phyloP scores from a whole-genome alignment of 2,888 invertebrate species.

The Drosophila monieri region DNA sequence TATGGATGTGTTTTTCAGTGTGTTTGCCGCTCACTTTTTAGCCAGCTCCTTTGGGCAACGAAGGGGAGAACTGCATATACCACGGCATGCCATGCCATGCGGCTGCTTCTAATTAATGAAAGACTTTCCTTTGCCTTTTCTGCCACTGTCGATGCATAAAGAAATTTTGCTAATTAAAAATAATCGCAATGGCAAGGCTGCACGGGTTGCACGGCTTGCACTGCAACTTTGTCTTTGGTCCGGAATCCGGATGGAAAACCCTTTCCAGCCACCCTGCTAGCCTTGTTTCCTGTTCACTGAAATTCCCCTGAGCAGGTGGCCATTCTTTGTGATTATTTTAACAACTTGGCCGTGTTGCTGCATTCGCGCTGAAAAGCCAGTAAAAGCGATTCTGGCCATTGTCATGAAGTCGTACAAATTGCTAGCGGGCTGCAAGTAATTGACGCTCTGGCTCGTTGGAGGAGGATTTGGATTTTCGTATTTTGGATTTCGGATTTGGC shows the following conservation, averaged over 20 bases:
- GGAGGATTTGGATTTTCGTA: slow-evolving; percentile 53
- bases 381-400: slow-evolving; percentile 11
- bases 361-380: slow-evolving; percentile 17
- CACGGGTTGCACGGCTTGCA: neutral
- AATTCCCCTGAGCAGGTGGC: slow-evolving; percentile 35
- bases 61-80: neutral
- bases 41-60: slow-evolving; percentile 1
- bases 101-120: slow-evolving; percentile 67
- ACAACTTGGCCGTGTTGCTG: slow-evolving; percentile 65
- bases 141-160: slow-evolving; percentile 62
- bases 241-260: slow-evolving; percentile 21
- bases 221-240: slow-evolving; percentile 43
- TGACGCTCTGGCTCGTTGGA: slow-evolving; percentile 71
- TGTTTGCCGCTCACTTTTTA: neutral
- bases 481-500: slow-evolving; percentile 25
- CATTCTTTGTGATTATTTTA: slow-evolving; percentile 70
- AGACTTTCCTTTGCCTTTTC: slow-evolving; percentile 52
- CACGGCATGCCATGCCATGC: slow-evolving; percentile 34
- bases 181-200: slow-evolving; percentile 35
- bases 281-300: slow-evolving; percentile 6
- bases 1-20: slow-evolving; percentile 8
- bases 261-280: slow-evolving; percentile 10
- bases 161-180: slow-evolving; percentile 75
- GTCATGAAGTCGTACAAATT: slow-evolving; percentile 58
- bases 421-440: slow-evolving; percentile 78